Conservation (phyloP, 2,888 invertebrate species). For the Liodrosophila aerea region DNA sequence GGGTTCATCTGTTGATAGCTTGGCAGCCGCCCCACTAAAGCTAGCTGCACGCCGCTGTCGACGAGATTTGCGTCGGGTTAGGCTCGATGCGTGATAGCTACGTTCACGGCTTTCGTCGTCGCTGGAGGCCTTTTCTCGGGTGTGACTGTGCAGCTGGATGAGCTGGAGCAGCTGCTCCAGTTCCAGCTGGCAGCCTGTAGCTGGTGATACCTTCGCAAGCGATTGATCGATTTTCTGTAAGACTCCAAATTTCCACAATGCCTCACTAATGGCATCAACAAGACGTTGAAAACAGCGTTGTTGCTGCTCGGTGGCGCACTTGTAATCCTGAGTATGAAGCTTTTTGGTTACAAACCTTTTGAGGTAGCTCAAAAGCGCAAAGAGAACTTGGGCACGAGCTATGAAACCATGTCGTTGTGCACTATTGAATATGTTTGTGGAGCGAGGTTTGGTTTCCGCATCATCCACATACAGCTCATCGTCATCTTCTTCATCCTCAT, state of each 20-base stretch:
- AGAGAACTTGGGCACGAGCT: slow-evolving; percentile 67
- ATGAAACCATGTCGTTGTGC: slow-evolving; percentile 71
- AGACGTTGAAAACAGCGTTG: slow-evolving; percentile 74
- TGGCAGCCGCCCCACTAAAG: slow-evolving; percentile 65
- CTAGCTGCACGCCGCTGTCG: slow-evolving; percentile 76
- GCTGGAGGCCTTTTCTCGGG: slow-evolving; percentile 75
- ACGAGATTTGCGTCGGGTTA: slow-evolving; percentile 74
- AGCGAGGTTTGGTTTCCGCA: slow-evolving; percentile 40
- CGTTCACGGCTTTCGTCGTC: slow-evolving; percentile 80
- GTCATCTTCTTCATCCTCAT: slow-evolving; percentile 45
- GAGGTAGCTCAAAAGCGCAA: slow-evolving; percentile 72
- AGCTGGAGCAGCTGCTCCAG: slow-evolving; percentile 77
- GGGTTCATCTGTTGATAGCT: slow-evolving; percentile 17
- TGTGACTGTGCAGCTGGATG: slow-evolving; percentile 74
- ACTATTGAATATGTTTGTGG: not conserved
- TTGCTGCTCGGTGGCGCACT: slow-evolving; percentile 64
- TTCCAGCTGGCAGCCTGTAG: slow-evolving; percentile 64
- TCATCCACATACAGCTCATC: slow-evolving; percentile 66
- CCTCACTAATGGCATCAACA: slow-evolving; percentile 77
- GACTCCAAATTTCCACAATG: slow-evolving; percentile 80
- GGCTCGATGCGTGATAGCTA: slow-evolving; percentile 68
- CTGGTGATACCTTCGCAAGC: slow-evolving; percentile 39
- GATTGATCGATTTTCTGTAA: slow-evolving; percentile 77
- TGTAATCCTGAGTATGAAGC: slow-evolving; percentile 79
- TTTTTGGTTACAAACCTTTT: slow-evolving; percentile 79